A percentile compares a stretch with the other conserved stretches of the same genome.
Conservation (phyloP, 1,140 invertebrate species). For the Bombus confusus region DNA sequence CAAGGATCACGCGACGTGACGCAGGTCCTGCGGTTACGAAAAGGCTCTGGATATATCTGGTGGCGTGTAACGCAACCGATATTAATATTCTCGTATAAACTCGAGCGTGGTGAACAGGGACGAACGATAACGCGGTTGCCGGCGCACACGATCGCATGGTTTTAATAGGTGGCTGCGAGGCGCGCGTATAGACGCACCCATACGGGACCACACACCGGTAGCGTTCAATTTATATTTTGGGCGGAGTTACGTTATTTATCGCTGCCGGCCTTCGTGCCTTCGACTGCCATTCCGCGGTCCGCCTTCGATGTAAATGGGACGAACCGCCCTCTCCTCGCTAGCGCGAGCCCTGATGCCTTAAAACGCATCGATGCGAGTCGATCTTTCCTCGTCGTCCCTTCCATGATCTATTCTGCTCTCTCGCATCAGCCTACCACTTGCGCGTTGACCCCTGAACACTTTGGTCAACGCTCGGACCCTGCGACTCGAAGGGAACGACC, state of each 20-base stretch:
- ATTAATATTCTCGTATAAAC: conserved; percentile 46
- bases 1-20: no score
- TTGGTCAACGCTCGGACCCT: not conserved
- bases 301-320: conserved; percentile 72
- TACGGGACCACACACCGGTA: conserved; percentile 76
- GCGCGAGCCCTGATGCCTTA: conserved; percentile 40
- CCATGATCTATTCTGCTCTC: not conserved
- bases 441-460: conserved; percentile 30
- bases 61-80: conserved; percentile 12
- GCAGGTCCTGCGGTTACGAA: no score
- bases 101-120: not conserved
- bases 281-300: conserved; percentile 72
- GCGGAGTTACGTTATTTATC: conserved; percentile 78
- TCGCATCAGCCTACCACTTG: not conserved
- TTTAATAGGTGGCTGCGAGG: conserved; percentile 45
- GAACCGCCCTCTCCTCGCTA: conserved; percentile 57
- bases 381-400: conserved; percentile 17
- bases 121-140: conserved; percentile 26
- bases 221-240: conserved; percentile 80
- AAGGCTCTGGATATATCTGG: not conserved
- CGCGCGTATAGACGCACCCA: conserved; percentile 40
- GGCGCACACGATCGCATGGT: conserved; percentile 30
- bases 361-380: conserved; percentile 54
- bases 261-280: conserved; percentile 69
- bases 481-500: not conserved